Evolutionary conservation across 2,888 invertebrate species (phyloP).

Genomic region (Pegoplata infirma): DNA sequence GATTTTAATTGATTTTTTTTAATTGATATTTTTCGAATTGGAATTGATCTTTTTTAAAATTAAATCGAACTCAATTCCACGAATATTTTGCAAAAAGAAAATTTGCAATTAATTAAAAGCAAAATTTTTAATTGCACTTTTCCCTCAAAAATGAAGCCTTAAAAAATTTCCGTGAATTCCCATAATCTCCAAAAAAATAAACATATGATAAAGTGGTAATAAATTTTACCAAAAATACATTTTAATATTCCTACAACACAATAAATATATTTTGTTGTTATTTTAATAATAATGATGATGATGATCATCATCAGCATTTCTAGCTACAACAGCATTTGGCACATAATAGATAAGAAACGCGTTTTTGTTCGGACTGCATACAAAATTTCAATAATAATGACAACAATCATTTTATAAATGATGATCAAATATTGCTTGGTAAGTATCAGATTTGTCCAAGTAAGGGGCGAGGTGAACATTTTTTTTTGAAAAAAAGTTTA

Average conservation of each 20-base stretch:
- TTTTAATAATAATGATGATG: neutral
- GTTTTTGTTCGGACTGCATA: conserved; percentile 3
- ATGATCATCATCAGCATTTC: conserved; percentile 6
- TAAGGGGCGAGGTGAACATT: too few species aligned
- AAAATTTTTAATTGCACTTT: too few species aligned
- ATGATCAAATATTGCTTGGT: neutral
- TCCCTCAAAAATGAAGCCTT: too few species aligned
- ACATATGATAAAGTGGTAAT: neutral
- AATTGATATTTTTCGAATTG: too few species aligned
- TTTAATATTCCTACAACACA: neutral
- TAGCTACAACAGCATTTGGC: neutral
- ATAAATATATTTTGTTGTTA: neutral
- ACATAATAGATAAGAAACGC: conserved; percentile 5
- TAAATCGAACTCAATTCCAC: too few species aligned
- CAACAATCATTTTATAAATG: neutral
- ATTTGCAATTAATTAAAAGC: too few species aligned
- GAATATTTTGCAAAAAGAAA: too few species aligned
- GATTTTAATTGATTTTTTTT: too few species aligned
- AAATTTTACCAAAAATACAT: neutral
- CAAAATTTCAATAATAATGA: neutral
- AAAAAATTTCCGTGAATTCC: too few species aligned
- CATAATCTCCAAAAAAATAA: too few species aligned
- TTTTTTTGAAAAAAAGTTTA: too few species aligned
- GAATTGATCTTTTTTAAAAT: too few species aligned
- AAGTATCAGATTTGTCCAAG: neutral